Percentiles rank a stretch among this genome's conserved stretches.
Evolutionary conservation across 2,113 vertebrate species (phyloP).

Genomic region (Ammodytes marinus): DNA sequence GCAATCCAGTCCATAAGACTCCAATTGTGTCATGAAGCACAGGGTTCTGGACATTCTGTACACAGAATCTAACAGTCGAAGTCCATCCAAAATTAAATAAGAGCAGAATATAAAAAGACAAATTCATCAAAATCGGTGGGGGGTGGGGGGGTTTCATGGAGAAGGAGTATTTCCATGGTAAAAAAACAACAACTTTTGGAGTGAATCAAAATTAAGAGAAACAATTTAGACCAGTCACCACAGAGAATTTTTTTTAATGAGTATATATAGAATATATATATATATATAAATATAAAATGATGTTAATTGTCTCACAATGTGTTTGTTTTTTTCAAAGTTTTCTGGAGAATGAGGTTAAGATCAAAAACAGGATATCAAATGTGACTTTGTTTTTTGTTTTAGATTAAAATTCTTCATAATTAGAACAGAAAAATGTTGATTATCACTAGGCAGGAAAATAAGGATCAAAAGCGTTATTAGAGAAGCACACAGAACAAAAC

Average conservation of each 20-base stretch:
- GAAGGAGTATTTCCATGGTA: conserved; percentile 33
- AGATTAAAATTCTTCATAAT: conserved; percentile 47
- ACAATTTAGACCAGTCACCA: conserved; percentile 48
- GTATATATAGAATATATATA: conserved; percentile 57
- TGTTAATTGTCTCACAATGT: conserved; percentile 79
- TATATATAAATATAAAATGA: conserved; percentile 70
- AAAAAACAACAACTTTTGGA: conserved; percentile 33
- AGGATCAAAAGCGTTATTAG: conserved; percentile 25
- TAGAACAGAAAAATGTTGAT: conserved; percentile 42
- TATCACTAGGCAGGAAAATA: conserved; percentile 36
- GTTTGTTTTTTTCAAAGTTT: conserved; percentile 77
- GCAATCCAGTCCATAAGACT: conserved; percentile 23
- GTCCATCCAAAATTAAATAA: neutral
- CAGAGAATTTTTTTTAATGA: too few species aligned
- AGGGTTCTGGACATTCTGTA: conserved; percentile 54
- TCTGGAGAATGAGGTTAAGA: conserved; percentile 68
- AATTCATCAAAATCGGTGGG: neutral
- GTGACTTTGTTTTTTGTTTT: conserved; percentile 63
- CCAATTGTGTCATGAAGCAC: conserved; percentile 40
- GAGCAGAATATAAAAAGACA: neutral
- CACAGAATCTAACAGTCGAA: neutral
- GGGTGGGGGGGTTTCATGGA: too few species aligned
- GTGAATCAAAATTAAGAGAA: conserved; percentile 23
- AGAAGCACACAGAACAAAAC: conserved; percentile 49
- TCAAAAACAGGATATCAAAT: conserved; percentile 53